Evolutionary conservation across 2,888 invertebrate species (phyloP), one percentile per base, ranked within the genome.

Genomic region (Maniola hyperantus): DNA sequence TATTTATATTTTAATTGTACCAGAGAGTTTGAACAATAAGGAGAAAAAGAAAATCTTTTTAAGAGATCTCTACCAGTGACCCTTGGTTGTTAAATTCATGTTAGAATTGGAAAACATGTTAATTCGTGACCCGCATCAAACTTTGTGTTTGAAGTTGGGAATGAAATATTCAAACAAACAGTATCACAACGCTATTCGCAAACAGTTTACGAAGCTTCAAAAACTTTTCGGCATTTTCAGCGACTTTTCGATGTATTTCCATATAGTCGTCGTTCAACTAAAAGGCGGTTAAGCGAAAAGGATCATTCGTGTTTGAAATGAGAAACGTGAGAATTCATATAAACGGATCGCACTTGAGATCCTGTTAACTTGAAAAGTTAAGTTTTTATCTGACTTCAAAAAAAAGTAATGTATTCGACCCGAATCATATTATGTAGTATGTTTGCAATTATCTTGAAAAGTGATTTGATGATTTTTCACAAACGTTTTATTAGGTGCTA

Each of bases 131-230:
- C 57, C 61, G 34, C 44, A 65, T 20, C 15, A 57, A 65, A 50
- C 34, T 65, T 61, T 51, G 44, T 68, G 55, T 65, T 60, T 61
- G 44, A 57, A 55, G 64, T 64, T 48, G 50, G 59, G 57, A 64
- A 65, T 68, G 64, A 68, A 67, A 67, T 69, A 69, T 69, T 64
- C 61, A 64, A 61, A 42, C 50, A 39, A 20, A 57, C 67, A 65
- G 61, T 60, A 67, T 64, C 57, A 44, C 61, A 64, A 55, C 64
- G 46, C 42, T 65, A 44, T 65, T 61, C 55, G 6, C 34, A 61
- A 67, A 61, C 34, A 57, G 54, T 54, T 57, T 15, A 11, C 18
- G n/a, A 57, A 39, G 5, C 39, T 55, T n/a, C 6, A 13, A 15
- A 1, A 39, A 20, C 39, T 57, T 57, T 42, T 18, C n/a, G 1